Percentiles rank a stretch among this genome's conserved stretches.
These are phyloP conservation scores for Littorina saxatilis DNA, from an alignment of 1,140 invertebrate species.

Conservation along the genomic window DNA sequence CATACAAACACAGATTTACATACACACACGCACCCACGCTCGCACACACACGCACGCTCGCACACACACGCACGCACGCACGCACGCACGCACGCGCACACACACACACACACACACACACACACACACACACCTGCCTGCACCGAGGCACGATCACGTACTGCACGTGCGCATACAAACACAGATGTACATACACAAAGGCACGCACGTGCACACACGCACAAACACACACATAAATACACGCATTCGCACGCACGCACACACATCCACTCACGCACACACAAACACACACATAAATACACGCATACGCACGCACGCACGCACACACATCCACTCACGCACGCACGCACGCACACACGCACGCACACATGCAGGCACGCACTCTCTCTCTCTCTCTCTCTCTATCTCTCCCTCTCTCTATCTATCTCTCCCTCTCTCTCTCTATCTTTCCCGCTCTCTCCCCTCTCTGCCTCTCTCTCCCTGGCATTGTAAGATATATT, in stretches of 20 bases:
- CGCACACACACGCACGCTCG: not conserved
- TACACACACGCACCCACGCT: not conserved
- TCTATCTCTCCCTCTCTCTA: too few species aligned
- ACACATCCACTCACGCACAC: not conserved
- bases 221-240: not conserved
- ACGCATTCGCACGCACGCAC: constrained; percentile 10
- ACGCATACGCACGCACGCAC: not conserved
- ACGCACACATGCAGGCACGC: not conserved
- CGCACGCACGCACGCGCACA: constrained; percentile 10
- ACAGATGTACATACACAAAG: not conserved
- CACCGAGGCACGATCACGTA: too few species aligned
- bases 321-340: not conserved
- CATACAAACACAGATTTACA: not conserved
- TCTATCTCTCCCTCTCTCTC: too few species aligned
- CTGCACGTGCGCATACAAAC: not conserved
- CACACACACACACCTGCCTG: too few species aligned
- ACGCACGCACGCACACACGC: not conserved
- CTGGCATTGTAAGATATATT: too few species aligned
- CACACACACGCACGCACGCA: constrained; percentile 11
- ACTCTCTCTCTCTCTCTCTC: not conserved
- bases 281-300: not conserved
- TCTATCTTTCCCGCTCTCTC: too few species aligned
- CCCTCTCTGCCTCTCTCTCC: too few species aligned
- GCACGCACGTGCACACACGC: not conserved
- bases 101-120: constrained; percentile 6